Base-by-base conservation (phyloP, 2,113 vertebrate genomes). In the Lonchura striata region DNA sequence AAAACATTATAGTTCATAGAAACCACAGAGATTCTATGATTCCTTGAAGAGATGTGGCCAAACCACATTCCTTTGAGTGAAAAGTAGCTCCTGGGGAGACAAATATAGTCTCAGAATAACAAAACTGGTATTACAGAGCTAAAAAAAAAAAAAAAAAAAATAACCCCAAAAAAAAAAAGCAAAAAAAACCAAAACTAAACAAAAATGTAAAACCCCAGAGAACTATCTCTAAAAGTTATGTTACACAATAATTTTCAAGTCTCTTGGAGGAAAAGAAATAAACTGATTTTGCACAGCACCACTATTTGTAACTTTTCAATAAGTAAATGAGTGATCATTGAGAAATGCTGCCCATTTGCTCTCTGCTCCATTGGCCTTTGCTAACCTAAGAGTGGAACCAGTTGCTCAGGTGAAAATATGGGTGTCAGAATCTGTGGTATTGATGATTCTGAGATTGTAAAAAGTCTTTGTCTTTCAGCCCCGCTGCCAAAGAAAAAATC, bases 1-100 rank as follows among this genome's bases (percentile, higher is more conserved):
- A 88, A 96, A 95, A 94, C 57, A 82, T 72, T 17, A 6, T 22
- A 88, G 53, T 92, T 96, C 47, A 78, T 59, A 95, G 78, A 97
- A 97, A 95, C 47, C 74, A 92, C 56, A 77, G 56, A 17, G n/a
- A 70, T 94, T 64, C n/a, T 65, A 82, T 70, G 30, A 91, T 91
- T 96, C 60, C 79, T 95, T 8, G 2, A 93, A 95, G 63, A 96
- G 31, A 65, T 60, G 50, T 69, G 95, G 56, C 46, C 89, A 65
- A 94, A 86, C 41, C 24, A 71, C 71, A 83, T 84, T 95, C 17
- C 49, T 96, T 76, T 86, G 50, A 90, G 50, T 57, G 53, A 65
- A 95, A 97, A 95, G 39, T 81, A 20, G 49, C 57, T 93, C 80
- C 72, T 9, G 6, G 46, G 92, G 69, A 96, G 74, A 90, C 49